Base-by-base conservation (phyloP, 2,797 vertebrate genomes). In the Silurus lanzhouensis region DNA sequence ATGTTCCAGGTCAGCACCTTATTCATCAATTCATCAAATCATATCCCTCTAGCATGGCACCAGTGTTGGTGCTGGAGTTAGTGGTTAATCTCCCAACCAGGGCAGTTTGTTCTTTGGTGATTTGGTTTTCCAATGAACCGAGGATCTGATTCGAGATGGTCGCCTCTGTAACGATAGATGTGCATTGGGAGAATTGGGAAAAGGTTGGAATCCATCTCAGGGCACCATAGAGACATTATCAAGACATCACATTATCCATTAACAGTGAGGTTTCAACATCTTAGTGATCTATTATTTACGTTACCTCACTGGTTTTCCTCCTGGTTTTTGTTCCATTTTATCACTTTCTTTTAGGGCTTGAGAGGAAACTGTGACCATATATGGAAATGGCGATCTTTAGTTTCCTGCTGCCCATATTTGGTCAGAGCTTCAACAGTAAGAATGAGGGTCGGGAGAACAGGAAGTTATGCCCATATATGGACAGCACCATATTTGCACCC, bases 1-100 rank as follows among this genome's bases (percentile, higher is more conserved):
- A 72, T 83, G 68, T 27, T 52, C 79, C 61, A 67, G n/a, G 22
- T 52, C n/a, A 81, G 27, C 63, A 55, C 27, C 63, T 52, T 22
- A 19, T 66, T 81, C 66, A 6, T 61, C 14, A 63, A 78, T 66
- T 81, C 66, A 6, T 61, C 14, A 63, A 78, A 78, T 8, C 7
- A 46, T 44, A 22, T 15, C 3, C 61, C 44, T 4, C 5, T 38
- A n/a, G 61, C 44, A 15, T 48, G 15, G 15, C 7, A 48, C 61
- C 8, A n/a, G 6, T 19, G 31, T 17, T 79, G 44, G 8, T 1
- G 5, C 44, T 19, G 44, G 25, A 8, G 48, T 52, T 52, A 12
- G 57, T 0, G 31, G 25, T 64, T 48, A 12, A 25, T 64, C 38
- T 48, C 13, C 8, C 17, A 19, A 27, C 10, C 5, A n/a, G 6